Percentiles rank a stretch among this genome's conserved stretches.
phyloP scores from a whole-genome alignment of 2,113 vertebrate genomes.

The Crocuta crocuta region DNA sequence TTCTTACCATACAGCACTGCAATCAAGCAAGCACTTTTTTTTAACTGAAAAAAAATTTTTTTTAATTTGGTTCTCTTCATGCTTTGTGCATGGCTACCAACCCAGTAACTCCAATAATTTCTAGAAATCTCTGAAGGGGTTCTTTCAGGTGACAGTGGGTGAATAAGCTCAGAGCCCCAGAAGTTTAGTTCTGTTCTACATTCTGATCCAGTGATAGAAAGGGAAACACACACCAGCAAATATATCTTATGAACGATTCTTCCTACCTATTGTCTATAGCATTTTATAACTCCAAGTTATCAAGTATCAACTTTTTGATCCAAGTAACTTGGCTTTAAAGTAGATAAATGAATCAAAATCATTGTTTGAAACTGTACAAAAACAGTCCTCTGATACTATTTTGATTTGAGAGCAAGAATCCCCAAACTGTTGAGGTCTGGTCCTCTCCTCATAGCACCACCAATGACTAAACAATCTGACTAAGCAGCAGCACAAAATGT shows the following conservation, averaged over 20 bases:
- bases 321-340: background rate
- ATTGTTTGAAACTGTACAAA: slow-evolving; percentile 40
- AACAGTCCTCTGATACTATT: background rate
- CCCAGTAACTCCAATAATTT: background rate
- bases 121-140: background rate
- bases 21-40: background rate
- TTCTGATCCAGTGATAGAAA: background rate
- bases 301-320: background rate
- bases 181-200: background rate
- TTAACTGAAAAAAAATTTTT: background rate
- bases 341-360: slow-evolving; percentile 6
- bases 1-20: background rate
- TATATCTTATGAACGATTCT: background rate
- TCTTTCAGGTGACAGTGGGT: background rate
- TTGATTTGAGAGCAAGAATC: slow-evolving; percentile 44
- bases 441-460: background rate
- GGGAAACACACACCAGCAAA: background rate
- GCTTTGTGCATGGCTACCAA: background rate
- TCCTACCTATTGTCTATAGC: background rate
- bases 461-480: slow-evolving; percentile 39
- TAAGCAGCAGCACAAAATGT: slow-evolving; percentile 37
- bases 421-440: slow-evolving; percentile 1
- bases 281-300: background rate
- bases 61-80: background rate
- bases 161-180: background rate